phyloP scores from a whole-genome alignment of 1,140 invertebrate genomes.

The Tribolium madens region DNA sequence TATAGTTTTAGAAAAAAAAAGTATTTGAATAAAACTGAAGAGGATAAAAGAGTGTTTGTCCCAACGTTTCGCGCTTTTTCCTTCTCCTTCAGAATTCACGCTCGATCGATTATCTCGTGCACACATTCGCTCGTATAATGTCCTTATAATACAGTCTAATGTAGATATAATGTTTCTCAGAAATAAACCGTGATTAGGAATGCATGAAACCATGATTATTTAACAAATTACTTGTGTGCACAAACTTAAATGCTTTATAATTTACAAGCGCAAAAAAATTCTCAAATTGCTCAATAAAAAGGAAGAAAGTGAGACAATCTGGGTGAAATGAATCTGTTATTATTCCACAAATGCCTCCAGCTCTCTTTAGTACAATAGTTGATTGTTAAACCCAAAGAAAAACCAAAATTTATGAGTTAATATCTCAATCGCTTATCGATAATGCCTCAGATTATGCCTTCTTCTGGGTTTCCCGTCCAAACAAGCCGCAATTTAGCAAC shows the following conservation, averaged over 20 bases:
- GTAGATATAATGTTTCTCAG: slow-evolving; percentile 30
- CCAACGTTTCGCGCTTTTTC: not conserved
- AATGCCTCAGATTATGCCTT: not conserved
- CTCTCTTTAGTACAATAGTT: not conserved
- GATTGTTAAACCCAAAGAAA: not conserved
- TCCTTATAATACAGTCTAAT: slow-evolving; percentile 20
- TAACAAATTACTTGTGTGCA: not conserved
- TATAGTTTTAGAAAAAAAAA: too few species aligned
- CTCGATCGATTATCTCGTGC: slow-evolving; percentile 10
- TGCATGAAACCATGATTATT: not conserved
- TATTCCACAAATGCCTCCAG: not conserved
- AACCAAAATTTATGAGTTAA: not conserved
- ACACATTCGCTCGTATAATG: not conserved
- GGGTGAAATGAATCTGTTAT: not conserved
- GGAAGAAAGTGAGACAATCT: too few species aligned
- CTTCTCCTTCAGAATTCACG: not conserved
- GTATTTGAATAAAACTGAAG: too few species aligned
- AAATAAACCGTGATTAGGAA: not conserved
- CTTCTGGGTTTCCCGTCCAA: not conserved
- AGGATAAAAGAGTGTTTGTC: not conserved
- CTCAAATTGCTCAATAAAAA: too few species aligned
- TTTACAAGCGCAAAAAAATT: not conserved
- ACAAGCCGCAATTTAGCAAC: slow-evolving; percentile 1
- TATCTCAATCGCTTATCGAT: not conserved
- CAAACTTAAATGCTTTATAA: not conserved